Evolutionary conservation across 2,888 invertebrate genomes (phyloP), one percentile per base, ranked within the genome.

Genomic region (Agriotes lineatus): DNA sequence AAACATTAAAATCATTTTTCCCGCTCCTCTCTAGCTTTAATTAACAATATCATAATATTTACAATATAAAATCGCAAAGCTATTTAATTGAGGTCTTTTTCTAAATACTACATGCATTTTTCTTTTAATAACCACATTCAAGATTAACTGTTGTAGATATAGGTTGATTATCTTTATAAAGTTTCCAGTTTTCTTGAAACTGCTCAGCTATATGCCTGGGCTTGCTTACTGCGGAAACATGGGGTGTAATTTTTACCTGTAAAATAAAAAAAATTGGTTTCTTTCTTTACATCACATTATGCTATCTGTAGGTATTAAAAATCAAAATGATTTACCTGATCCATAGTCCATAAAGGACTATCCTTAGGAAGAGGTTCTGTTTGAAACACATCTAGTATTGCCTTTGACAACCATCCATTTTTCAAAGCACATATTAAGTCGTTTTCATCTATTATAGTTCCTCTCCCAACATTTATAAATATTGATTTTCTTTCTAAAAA

Each of bases 381-480:
- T 67, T 83, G 81, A 78, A 87, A 87, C 16, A 89, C 89, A 80
- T 89, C 89, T 44, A 89, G 79, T 73, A 88, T 85, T 44, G 88
- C 88, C 37, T 83, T 86, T 0, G 85, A 84, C 57, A 89, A 79
- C 88, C 88, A 89, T 12, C 83, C 82, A 25, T 85, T 78, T 56
- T 86, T 80, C 33, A 90, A 74, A 9, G 89, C 88, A 50, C 82
- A 80, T 3, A 89, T 71, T 30, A 90, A 78, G 70, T 85, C 85
- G 0, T 75, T 72, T 77, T 89, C 88, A 67, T 80, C 81, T 12
- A 89, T 86, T n/a, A 89, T 79, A 69, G 84, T 84, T 33, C 89
- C 88, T 77, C 89, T 80, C 1, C 89, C 89, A 64, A 89, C 83
- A 76, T 89, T 90, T n/a, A 89, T 87, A 72, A 89, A 86, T 35